A percentile compares a stretch with the other conserved stretches of the same genome.
These are phyloP conservation scores for Xiphorhynchus elegans DNA, from an alignment of 2,113 vertebrate genomes.

Conservation along the genomic window DNA sequence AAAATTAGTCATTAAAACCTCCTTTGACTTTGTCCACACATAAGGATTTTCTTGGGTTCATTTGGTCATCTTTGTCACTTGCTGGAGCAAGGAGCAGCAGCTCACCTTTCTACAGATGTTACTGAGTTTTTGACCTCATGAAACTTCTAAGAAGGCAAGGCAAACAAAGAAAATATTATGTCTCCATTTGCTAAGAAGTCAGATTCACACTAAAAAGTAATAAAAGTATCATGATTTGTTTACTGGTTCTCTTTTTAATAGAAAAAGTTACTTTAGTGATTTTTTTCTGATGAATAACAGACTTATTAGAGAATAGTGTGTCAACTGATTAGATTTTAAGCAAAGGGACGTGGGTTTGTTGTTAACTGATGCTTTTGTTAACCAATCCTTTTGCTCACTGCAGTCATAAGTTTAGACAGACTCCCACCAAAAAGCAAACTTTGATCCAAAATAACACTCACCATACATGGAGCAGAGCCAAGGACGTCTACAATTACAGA, in stretches of 20 bases:
- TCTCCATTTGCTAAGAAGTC: slow-evolving; percentile 9
- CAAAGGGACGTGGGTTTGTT: neutral
- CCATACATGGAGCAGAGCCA: neutral
- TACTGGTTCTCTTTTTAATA: neutral
- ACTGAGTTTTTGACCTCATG: neutral
- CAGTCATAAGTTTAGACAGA: neutral
- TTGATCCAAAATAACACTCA: neutral
- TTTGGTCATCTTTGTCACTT: neutral
- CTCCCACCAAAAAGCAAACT: neutral
- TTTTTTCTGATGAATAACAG: neutral
- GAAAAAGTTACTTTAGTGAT: neutral
- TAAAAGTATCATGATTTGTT: neutral
- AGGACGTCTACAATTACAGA: neutral
- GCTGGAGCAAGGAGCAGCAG: neutral
- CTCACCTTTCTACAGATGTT: neutral
- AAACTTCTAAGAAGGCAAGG: neutral
- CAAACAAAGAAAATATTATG: neutral
- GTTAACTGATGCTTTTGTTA: neutral
- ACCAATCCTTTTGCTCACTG: neutral
- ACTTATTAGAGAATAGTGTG: neutral
- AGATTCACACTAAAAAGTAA: neutral
- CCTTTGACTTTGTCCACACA: neutral
- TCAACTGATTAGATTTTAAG: neutral
- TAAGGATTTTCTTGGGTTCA: neutral
- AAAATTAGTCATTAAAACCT: neutral